phyloP scores from a whole-genome alignment of 1,140 invertebrate species.

The Drosophila suzukii region DNA sequence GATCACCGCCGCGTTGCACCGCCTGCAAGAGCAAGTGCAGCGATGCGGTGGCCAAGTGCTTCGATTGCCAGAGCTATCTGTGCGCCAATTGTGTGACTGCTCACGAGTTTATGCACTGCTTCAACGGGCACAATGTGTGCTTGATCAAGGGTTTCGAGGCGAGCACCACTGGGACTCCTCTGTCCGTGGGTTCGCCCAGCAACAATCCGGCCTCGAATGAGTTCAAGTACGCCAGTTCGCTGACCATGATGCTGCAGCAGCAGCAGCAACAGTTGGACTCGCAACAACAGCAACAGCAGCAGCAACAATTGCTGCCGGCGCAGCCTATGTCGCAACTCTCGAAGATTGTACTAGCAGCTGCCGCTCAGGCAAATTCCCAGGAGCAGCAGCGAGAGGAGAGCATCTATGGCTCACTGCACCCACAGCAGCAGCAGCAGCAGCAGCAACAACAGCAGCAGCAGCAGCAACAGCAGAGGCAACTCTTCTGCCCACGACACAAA shows the following conservation, averaged over 20 bases:
- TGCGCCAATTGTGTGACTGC: slow-evolving; percentile 99
- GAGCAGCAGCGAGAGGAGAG: slow-evolving; percentile 60
- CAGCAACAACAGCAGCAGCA: slow-evolving; percentile 39
- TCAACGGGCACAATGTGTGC: slow-evolving; percentile 96
- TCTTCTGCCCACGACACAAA: slow-evolving; percentile 88
- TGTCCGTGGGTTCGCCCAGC: slow-evolving; percentile 35
- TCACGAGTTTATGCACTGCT: slow-evolving; percentile 99
- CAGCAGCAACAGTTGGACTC: slow-evolving; percentile 71
- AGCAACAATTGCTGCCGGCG: slow-evolving; percentile 32
- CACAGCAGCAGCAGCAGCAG: slow-evolving; percentile 22
- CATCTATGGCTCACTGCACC: slow-evolving; percentile 45
- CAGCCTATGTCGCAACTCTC: slow-evolving; percentile 77
- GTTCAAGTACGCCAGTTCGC: slow-evolving; percentile 75
- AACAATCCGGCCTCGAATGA: slow-evolving; percentile 72
- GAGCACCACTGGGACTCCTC: slow-evolving; percentile 3
- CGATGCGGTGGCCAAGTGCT: slow-evolving; percentile 95
- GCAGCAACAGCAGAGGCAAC: slow-evolving; percentile 59
- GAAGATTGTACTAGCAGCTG: slow-evolving; percentile 73
- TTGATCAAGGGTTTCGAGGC: slow-evolving; percentile 72
- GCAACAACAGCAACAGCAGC: slow-evolving; percentile 61
- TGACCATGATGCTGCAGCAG: slow-evolving; percentile 82
- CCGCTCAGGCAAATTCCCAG: slow-evolving; percentile 60
- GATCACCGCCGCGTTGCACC: slow-evolving; percentile 88
- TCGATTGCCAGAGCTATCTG: slow-evolving; percentile 97
- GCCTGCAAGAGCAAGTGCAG: slow-evolving; percentile 94